A percentile compares a stretch with the other conserved stretches of the same genome.
Evolutionary conservation across 2,113 vertebrate species (phyloP).

Genomic region (Cercocebus atys): DNA sequence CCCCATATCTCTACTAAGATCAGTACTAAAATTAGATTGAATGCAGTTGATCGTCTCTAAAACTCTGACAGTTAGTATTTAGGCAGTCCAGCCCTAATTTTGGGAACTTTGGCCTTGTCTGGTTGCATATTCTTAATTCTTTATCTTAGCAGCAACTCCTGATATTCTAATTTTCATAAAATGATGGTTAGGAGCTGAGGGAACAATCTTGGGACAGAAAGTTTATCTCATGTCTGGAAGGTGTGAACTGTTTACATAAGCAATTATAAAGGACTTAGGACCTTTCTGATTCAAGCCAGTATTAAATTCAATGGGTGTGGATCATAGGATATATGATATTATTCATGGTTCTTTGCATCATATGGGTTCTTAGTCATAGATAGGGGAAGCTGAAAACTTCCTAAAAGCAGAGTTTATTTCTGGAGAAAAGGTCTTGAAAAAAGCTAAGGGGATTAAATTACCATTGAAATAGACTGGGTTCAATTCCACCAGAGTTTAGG

Average conservation of each 20-base stretch:
- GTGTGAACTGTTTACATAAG: not conserved
- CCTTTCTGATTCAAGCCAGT: not conserved
- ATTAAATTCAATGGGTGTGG: not conserved
- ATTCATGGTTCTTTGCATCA: not conserved
- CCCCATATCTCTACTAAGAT: not conserved
- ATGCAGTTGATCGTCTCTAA: not conserved
- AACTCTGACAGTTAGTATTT: not conserved
- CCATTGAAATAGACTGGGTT: not conserved
- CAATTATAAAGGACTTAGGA: not conserved
- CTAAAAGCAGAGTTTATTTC: not conserved
- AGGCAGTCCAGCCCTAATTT: not conserved
- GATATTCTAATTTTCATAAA: not conserved
- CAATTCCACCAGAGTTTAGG: not conserved
- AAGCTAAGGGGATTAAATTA: not conserved
- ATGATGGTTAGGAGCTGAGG: not conserved
- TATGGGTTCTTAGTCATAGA: not conserved
- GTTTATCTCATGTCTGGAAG: not conserved
- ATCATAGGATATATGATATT: not conserved
- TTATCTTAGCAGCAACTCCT: not conserved
- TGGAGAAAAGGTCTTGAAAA: not conserved
- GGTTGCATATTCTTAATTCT: not conserved
- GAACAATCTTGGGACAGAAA: not conserved
- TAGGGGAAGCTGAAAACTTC: not conserved
- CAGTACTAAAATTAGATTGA: not conserved
- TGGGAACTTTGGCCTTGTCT: not conserved